Percentiles rank a stretch among this genome's conserved stretches.
These are phyloP conservation scores for Caenorhabditis latens DNA, from an alignment of 1,140 invertebrate species.

Conservation along the genomic window DNA sequence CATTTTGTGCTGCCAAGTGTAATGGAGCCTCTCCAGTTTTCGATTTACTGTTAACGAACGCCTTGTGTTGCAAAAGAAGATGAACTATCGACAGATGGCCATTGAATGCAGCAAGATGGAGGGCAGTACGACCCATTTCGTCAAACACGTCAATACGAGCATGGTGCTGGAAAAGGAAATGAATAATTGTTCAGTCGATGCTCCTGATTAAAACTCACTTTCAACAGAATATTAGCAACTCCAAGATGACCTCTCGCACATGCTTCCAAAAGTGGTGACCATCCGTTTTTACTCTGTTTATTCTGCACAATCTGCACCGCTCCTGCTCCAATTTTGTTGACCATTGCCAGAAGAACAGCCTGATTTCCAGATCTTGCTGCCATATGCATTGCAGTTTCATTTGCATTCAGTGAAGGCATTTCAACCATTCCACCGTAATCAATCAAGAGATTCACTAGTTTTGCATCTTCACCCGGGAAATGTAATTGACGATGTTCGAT, in stretches of 20 bases:
- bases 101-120: conserved; percentile 94
- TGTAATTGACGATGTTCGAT: conserved; percentile 80
- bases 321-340: conserved; percentile 87
- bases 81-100: conserved; percentile 92
- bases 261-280: conserved; percentile 95
- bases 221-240: conserved; percentile 80
- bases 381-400: conserved; percentile 94
- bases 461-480: conserved; percentile 86
- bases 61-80: conserved; percentile 93
- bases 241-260: conserved; percentile 82
- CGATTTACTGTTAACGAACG: conserved; percentile 90
- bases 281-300: conserved; percentile 88
- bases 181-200: too few species aligned
- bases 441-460: conserved; percentile 89
- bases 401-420: conserved; percentile 61
- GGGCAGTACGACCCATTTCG: conserved; percentile 79
- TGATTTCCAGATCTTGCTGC: conserved; percentile 94
- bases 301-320: conserved; percentile 93
- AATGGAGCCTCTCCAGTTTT: conserved; percentile 86
- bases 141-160: conserved; percentile 99
- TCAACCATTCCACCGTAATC: conserved; percentile 89
- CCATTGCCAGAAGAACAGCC: conserved; percentile 92
- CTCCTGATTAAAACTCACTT: background rate
- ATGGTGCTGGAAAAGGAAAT: conserved; percentile 79
- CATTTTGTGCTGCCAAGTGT: conserved; percentile 90